Evolutionary conservation across 2,113 vertebrate species (phyloP), one percentile per base, ranked within the genome.

Genomic region (Montifringilla adamsi): DNA sequence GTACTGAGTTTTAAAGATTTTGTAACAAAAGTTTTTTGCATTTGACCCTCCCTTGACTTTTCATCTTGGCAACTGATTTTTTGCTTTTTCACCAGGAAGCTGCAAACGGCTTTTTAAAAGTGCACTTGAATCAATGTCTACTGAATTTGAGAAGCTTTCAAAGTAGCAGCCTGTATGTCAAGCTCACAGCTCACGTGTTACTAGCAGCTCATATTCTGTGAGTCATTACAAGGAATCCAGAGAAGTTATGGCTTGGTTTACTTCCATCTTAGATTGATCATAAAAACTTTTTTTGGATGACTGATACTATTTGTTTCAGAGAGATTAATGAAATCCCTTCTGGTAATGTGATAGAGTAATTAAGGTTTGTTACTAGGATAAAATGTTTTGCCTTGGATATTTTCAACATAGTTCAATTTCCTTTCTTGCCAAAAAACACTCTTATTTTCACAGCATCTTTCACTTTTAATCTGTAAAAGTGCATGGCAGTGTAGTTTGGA

Each of bases 361-460:
- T 93, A 94, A 89, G 47, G 33, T 69, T 79, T 88, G 43, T 75
- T 82, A 49, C 52, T 87, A 22, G 47, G 67, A 53, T 84, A 81
- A 85, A 84, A 93, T 49, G 7, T 82, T 37, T 85, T 93, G 26
- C 55, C 70, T 84, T 86, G 87, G 82, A 81, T 93, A 74, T 85
- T 92, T 91, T 81, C 64, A 91, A 28, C 1, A 0, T 69, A 50
- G 26, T 80, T 93, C 83, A 41, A 83, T 91, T 93, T 94, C 6
- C 68, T 92, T 94, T 89, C 63, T 84, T 93, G 80, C 63, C 62
- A 87, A 92, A 93, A 33, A 83, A 5, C 2, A 1, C 49, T 68
- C 31, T 89, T 72, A 50, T 64, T 96, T 92, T 94, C 60, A 78
- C 35, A 68, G 35, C 24, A 68, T 53, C 63, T 77, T 49, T 52